phyloP scores from a whole-genome alignment of 1,140 invertebrate species.

The Hyles euphorbiae region DNA sequence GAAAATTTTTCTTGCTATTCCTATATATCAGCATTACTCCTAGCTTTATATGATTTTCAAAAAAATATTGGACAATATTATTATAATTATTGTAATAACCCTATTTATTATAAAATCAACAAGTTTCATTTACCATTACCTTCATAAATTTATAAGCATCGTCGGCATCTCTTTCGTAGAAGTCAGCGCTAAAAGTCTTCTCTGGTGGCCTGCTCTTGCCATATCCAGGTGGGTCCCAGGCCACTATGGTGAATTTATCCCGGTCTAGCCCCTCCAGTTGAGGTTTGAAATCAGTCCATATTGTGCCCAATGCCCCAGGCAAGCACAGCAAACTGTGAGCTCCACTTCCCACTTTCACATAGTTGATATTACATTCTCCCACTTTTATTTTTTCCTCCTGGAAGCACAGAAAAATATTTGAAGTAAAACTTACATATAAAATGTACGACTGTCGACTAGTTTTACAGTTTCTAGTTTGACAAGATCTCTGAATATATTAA shows the following conservation, averaged over 20 bases:
- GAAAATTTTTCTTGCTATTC: too few relatives aligned
- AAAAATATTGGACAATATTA: too few relatives aligned
- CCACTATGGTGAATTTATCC: conserved; percentile 85
- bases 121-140: conserved; percentile 56
- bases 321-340: conserved; percentile 81
- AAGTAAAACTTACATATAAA: too few relatives aligned
- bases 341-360: conserved; percentile 83
- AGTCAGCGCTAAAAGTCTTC: conserved; percentile 81
- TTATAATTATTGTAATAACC: too few relatives aligned
- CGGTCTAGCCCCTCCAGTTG: conserved; percentile 83
- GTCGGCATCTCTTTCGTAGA: conserved; percentile 85
- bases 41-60: too few relatives aligned
- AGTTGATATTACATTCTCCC: conserved; percentile 79
- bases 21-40: too few relatives aligned
- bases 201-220: conserved; percentile 88
- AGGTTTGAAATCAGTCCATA: conserved; percentile 88
- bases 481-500: too few relatives aligned
- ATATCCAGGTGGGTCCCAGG: conserved; percentile 93
- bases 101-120: too few relatives aligned
- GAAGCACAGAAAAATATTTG: conserved; percentile 13
- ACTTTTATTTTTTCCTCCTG: conserved; percentile 75
- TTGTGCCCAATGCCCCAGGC: conserved; percentile 85
- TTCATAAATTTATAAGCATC: conserved; percentile 84
- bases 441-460: too few relatives aligned
- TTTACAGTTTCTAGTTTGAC: too few relatives aligned